Percentiles rank a stretch among this genome's conserved stretches.
Conservation (phyloP, 2,888 invertebrate species). For the Cephus rjabovi region DNA sequence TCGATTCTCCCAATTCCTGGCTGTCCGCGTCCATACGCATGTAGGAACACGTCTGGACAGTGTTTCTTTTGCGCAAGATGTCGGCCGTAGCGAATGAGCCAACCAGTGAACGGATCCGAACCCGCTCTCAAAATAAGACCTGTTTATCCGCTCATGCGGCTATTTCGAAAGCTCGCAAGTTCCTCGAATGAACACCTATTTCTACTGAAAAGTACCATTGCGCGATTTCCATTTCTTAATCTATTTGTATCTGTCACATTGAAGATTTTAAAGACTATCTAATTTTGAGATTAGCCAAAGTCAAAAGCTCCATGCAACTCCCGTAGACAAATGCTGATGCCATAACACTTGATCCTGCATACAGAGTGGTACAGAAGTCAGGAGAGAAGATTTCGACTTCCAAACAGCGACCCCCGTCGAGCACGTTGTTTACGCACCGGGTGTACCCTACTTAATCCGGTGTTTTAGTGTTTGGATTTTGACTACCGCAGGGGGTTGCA, state of each 20-base stretch:
- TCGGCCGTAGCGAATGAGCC: constrained; percentile 27
- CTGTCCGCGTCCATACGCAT: constrained; percentile 35
- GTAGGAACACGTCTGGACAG: constrained; percentile 48
- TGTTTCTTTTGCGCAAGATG: constrained; percentile 53
- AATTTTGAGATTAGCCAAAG: not conserved
- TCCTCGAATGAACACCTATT: constrained; percentile 29
- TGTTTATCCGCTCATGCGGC: constrained; percentile 58
- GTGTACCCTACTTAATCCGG: constrained; percentile 47
- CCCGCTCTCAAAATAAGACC: constrained; percentile 59
- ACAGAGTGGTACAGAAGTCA: not conserved
- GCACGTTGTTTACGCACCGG: constrained; percentile 38
- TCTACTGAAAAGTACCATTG: not conserved
- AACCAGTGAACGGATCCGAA: constrained; percentile 33
- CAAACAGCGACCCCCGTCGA: constrained; percentile 32
- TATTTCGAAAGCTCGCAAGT: constrained; percentile 56
- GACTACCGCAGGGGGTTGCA: constrained; percentile 40
- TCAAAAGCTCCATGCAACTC: not conserved
- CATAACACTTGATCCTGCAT: not conserved
- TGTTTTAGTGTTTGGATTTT: constrained; percentile 51
- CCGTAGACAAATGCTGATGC: not conserved
- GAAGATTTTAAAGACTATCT: not conserved
- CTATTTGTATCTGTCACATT: not conserved
- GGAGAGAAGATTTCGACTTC: not conserved
- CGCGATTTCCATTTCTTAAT: not conserved
- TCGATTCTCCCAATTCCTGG: constrained; percentile 33